Conservation (phyloP, 2,113 vertebrate species). For the Muscicapa adusta region DNA sequence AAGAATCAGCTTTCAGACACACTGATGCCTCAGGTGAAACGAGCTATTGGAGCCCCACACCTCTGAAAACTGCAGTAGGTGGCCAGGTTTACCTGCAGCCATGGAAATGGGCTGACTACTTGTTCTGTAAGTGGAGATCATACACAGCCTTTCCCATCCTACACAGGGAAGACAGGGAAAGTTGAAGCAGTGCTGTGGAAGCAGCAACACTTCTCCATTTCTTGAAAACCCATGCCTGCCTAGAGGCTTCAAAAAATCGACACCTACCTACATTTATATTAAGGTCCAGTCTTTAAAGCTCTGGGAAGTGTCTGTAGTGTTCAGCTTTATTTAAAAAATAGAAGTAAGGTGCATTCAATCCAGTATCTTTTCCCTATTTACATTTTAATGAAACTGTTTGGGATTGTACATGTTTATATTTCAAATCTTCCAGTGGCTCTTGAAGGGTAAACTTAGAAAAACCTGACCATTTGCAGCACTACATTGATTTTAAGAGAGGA, state of each 20-base stretch:
- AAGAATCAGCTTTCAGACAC: not conserved
- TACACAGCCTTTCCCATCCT: not conserved
- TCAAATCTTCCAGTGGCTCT: not conserved
- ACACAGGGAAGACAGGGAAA: not conserved
- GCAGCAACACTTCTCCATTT: not conserved
- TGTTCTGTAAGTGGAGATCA: rapidly evolving
- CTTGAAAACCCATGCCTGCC: not conserved
- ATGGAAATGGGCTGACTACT: not conserved
- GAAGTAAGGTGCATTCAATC: not conserved
- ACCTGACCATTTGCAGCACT: not conserved
- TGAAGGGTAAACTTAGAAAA: not conserved
- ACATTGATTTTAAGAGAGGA: not conserved
- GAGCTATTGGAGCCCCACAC: not conserved
- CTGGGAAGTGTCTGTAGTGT: not conserved
- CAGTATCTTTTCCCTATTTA: not conserved
- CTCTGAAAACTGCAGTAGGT: not conserved
- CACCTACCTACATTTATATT: not conserved
- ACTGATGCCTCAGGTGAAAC: not conserved
- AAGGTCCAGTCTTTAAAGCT: not conserved
- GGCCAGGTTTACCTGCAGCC: not conserved
- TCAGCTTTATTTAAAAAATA: not conserved
- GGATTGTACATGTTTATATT: not conserved
- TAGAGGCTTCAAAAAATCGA: not conserved
- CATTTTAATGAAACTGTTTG: not conserved
- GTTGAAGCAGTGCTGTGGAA: rapidly evolving